phyloP scores from a whole-genome alignment of 2,113 vertebrate species.

The Oncorhynchus masou region DNA sequence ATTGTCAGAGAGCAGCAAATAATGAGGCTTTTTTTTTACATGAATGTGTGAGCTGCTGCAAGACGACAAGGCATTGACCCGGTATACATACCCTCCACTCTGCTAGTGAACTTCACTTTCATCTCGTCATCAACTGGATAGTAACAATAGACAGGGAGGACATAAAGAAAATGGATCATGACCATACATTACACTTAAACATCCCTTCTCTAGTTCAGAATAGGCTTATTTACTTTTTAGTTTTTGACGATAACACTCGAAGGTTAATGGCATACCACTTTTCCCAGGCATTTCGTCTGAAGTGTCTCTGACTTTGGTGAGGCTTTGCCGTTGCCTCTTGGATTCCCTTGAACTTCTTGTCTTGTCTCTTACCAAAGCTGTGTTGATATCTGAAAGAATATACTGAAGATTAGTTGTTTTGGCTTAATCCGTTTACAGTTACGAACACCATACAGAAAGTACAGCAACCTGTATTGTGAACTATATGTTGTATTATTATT shows the following conservation, averaged over 20 bases:
- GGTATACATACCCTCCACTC: constrained; percentile 63
- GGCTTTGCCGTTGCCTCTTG: constrained; percentile 58
- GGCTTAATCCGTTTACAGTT: constrained; percentile 66
- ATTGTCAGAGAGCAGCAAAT: not conserved
- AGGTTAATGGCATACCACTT: constrained; percentile 50
- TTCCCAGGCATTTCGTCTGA: constrained; percentile 18
- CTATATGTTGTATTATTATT: constrained; percentile 35
- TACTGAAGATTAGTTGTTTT: constrained; percentile 66
- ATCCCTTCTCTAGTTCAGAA: not conserved
- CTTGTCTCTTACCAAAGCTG: constrained; percentile 53
- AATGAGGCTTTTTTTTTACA: not conserved
- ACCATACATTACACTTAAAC: not conserved
- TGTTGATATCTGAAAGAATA: constrained; percentile 64
- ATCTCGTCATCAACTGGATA: constrained; percentile 32
- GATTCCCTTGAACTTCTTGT: constrained; percentile 61
- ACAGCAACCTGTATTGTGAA: constrained; percentile 40
- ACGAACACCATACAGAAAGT: constrained; percentile 71
- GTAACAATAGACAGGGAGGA: not conserved
- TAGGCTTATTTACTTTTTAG: not conserved
- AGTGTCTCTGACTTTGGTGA: constrained; percentile 44
- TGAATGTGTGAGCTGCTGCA: not conserved
- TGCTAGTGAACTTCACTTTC: constrained; percentile 54
- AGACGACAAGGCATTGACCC: not conserved
- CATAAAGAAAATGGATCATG: not conserved
- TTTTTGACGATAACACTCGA: not conserved